Percentiles rank a stretch among this genome's conserved stretches.
phyloP scores from a whole-genome alignment of 2,888 invertebrate species.

The Drosophila suboccidentalis region DNA sequence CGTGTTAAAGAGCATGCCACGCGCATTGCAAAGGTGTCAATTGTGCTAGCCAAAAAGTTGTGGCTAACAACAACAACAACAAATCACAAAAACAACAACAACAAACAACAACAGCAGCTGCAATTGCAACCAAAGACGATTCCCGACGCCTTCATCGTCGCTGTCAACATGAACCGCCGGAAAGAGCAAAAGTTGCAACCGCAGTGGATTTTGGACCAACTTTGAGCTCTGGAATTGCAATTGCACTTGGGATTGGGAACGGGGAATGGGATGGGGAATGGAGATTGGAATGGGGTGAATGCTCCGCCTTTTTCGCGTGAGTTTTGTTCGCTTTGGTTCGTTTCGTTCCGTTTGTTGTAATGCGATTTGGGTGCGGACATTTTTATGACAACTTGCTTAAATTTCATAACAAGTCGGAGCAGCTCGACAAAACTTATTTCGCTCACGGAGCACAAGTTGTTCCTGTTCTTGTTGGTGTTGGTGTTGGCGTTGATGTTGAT shows the following conservation, averaged over 20 bases:
- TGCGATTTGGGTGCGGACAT: conserved; percentile 70
- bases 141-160: conserved; percentile 19
- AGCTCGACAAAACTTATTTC: conserved; percentile 70
- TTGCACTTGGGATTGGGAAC: conserved; percentile 37
- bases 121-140: conserved; percentile 13
- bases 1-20: conserved; percentile 39
- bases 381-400: conserved; percentile 82
- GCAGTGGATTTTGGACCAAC: conserved; percentile 50
- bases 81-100: neutral
- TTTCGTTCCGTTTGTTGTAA: conserved; percentile 49
- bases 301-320: conserved; percentile 9
- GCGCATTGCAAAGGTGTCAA: conserved; percentile 68
- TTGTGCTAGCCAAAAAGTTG: conserved; percentile 69
- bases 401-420: conserved; percentile 66
- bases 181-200: conserved; percentile 78
- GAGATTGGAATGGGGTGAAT: neutral
- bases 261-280: neutral
- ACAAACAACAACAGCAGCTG: conserved; percentile 47
- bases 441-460: conserved; percentile 53
- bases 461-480: conserved; percentile 18
- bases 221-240: conserved; percentile 34
- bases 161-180: conserved; percentile 58
- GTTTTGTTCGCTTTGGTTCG: neutral
- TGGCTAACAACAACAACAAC: conserved; percentile 54
- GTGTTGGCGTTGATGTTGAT: conserved; percentile 43